A percentile compares a stretch with the other conserved stretches of the same genome.
Conservation (phyloP, 2,888 invertebrate genomes). For the Cremastobaeus sp. region DNA sequence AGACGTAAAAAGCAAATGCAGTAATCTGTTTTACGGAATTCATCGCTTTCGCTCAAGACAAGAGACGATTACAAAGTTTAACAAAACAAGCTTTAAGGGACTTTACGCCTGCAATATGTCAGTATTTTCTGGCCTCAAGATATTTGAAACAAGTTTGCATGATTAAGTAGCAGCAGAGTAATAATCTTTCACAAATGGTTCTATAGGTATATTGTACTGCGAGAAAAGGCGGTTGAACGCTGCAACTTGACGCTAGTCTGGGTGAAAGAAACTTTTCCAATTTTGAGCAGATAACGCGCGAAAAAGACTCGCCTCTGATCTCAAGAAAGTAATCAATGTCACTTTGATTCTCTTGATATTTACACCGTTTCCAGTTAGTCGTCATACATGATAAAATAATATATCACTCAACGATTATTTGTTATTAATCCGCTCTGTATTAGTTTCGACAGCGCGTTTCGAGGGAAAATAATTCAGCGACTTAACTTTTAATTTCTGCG, state of each 20-base stretch:
- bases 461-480: no score
- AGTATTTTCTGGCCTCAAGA: constrained; percentile 33
- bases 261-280: constrained; percentile 71
- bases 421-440: no score
- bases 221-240: constrained; percentile 36
- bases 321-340: constrained; percentile 55
- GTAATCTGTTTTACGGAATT: constrained; percentile 10
- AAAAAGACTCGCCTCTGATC: constrained; percentile 69
- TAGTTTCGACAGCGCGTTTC: no score
- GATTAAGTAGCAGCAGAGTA: constrained; percentile 43
- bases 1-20: no score
- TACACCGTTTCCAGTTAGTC: constrained; percentile 9
- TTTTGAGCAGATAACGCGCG: constrained; percentile 69
- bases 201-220: constrained; percentile 22
- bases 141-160: constrained; percentile 39
- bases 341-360: constrained; percentile 45
- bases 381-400: no score
- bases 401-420: no score
- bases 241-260: constrained; percentile 37
- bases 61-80: constrained; percentile 6
- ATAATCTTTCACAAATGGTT: constrained; percentile 40
- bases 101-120: constrained; percentile 27
- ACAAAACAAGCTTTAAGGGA: constrained; percentile 35
- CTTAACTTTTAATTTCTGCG: no score
- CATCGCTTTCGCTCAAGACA: constrained; percentile 7